These are phyloP conservation scores for Poeciliopsis turneri DNA, from an alignment of 2,797 vertebrate species.

Conservation along the genomic window DNA sequence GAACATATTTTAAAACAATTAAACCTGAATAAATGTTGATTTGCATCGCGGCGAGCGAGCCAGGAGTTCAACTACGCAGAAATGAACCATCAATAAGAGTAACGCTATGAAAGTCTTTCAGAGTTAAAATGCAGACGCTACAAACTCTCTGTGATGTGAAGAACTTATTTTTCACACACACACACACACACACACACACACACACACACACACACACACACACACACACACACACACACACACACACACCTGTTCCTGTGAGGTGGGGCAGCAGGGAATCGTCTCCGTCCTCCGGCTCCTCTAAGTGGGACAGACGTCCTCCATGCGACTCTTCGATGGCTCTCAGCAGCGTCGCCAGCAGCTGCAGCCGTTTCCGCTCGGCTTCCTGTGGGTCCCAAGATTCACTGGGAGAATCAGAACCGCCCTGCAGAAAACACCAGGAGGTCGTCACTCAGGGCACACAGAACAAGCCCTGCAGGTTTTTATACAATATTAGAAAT, in stretches of 20 bases:
- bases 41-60: too few relatives aligned
- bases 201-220: too few relatives aligned
- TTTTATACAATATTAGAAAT: too few relatives aligned
- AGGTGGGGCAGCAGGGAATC: neutral
- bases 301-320: slow-evolving; percentile 41
- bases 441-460: neutral
- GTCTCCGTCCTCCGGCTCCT: slow-evolving; percentile 17
- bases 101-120: too few relatives aligned
- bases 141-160: too few relatives aligned
- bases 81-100: too few relatives aligned
- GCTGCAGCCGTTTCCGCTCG: slow-evolving; percentile 44
- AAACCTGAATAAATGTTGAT: neutral
- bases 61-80: too few relatives aligned
- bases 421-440: slow-evolving; percentile 21
- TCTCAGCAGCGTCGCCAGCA: slow-evolving; percentile 71
- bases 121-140: too few relatives aligned
- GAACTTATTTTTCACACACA: too few relatives aligned
- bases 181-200: too few relatives aligned
- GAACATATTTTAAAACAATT: neutral
- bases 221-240: too few relatives aligned
- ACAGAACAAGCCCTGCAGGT: too few relatives aligned
- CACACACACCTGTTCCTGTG: slow-evolving; percentile 17
- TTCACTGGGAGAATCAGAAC: neutral
- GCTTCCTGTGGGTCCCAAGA: slow-evolving; percentile 16
- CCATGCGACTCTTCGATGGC: slow-evolving; percentile 64